Evolutionary conservation across 1,140 invertebrate genomes (phyloP).

Genomic region (Cotesia typhae): DNA sequence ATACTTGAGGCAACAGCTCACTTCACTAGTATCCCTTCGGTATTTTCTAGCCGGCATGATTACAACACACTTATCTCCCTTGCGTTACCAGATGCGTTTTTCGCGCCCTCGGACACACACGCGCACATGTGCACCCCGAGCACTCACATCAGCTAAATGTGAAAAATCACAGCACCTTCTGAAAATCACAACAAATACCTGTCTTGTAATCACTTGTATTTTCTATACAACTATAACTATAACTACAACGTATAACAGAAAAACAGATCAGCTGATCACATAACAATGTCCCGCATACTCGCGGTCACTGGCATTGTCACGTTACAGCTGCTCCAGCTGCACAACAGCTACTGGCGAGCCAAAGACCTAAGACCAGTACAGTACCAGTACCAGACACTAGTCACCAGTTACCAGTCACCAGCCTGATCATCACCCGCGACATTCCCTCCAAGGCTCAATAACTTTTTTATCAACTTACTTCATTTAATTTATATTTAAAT

Average conservation of each 20-base stretch:
- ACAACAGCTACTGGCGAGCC: conserved; percentile 44
- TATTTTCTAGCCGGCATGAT: conserved; percentile 71
- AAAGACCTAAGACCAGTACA: conserved; percentile 33
- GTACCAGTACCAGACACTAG: no score
- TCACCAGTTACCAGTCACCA: no score
- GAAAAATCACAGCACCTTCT: not conserved
- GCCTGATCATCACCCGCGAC: no score
- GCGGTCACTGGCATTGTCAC: conserved; percentile 54
- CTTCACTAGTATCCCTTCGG: conserved; percentile 88
- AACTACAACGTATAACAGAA: conserved; percentile 4
- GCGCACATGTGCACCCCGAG: conserved; percentile 46
- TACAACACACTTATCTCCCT: conserved; percentile 50
- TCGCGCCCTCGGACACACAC: conserved; percentile 36
- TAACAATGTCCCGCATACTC: conserved; percentile 45
- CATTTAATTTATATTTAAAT: no score
- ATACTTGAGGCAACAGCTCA: conserved; percentile 97
- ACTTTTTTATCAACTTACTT: no score
- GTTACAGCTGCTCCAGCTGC: conserved; percentile 48
- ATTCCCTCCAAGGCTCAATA: no score
- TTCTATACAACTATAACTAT: not conserved
- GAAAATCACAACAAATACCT: not conserved
- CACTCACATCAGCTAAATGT: conserved; percentile 20
- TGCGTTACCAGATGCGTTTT: conserved; percentile 38
- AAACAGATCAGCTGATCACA: conserved; percentile 52
- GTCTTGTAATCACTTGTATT: not conserved